These are phyloP conservation scores for Megalurothrips usitatus DNA, from an alignment of 2,888 invertebrate genomes.

Conservation along the genomic window DNA sequence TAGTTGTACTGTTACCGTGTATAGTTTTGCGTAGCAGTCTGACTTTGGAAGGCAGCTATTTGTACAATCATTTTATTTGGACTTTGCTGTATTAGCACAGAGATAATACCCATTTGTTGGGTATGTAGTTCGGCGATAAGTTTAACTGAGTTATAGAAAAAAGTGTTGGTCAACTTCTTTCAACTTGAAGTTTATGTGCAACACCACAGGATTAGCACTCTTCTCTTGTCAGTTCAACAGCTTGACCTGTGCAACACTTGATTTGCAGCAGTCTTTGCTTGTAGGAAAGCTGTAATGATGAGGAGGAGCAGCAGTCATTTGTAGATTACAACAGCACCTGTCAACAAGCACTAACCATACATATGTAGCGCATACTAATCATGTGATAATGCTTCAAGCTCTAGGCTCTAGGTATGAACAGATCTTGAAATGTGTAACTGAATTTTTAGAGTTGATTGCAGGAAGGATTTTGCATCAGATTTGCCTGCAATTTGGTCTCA, in stretches of 20 bases:
- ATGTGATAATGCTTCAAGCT: slow-evolving; percentile 20
- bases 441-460: background rate
- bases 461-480: background rate
- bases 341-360: background rate
- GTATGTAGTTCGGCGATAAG: too few species aligned
- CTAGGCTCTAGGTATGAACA: background rate
- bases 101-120: too few species aligned
- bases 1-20: background rate
- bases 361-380: slow-evolving; percentile 15
- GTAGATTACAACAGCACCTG: background rate
- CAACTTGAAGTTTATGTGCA: background rate
- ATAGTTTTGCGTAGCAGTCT: background rate
- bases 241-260: background rate
- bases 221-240: too few species aligned
- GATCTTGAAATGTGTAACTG: background rate
- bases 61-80: background rate
- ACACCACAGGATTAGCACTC: background rate
- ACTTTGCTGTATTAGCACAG: background rate
- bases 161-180: too few species aligned
- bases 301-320: background rate
- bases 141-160: too few species aligned
- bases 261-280: background rate
- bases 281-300: background rate
- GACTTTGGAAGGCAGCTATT: background rate
- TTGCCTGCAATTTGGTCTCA: background rate